Conservation (phyloP, 1,140 invertebrate species). For the Amyelois transitella region DNA sequence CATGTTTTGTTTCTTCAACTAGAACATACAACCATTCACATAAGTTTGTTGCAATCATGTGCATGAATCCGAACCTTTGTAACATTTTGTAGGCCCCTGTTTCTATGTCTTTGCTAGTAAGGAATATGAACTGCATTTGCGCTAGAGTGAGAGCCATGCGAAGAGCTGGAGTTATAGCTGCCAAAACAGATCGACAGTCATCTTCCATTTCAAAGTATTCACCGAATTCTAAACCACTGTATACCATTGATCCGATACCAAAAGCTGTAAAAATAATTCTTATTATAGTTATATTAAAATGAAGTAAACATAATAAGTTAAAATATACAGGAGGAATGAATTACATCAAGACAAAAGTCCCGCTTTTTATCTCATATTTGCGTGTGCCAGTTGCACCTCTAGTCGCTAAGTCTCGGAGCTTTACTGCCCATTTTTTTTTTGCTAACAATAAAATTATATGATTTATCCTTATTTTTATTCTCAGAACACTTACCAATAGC, state of each 20-base stretch:
- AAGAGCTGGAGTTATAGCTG: slow-evolving; percentile 76
- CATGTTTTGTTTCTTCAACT: slow-evolving; percentile 86
- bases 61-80: slow-evolving; percentile 87
- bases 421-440: no score
- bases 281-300: not conserved
- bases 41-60: slow-evolving; percentile 88
- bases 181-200: slow-evolving; percentile 75
- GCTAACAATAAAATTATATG: no score
- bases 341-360: no score
- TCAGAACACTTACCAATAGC: slow-evolving; percentile 77
- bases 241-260: slow-evolving; percentile 83
- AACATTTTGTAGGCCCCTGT: slow-evolving; percentile 78
- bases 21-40: slow-evolving; percentile 89
- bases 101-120: slow-evolving; percentile 80
- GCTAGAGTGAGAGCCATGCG: slow-evolving; percentile 80
- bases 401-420: no score
- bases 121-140: slow-evolving; percentile 84
- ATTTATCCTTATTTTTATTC: not conserved
- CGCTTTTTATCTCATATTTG: no score
- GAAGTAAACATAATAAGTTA: not conserved
- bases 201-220: slow-evolving; percentile 79
- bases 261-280: slow-evolving; percentile 73
- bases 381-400: no score
- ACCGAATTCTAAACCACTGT: slow-evolving; percentile 81
- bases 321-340: no score